Conservation (phyloP, 2,888 invertebrate genomes). For the Andrena haemorrhoa region DNA sequence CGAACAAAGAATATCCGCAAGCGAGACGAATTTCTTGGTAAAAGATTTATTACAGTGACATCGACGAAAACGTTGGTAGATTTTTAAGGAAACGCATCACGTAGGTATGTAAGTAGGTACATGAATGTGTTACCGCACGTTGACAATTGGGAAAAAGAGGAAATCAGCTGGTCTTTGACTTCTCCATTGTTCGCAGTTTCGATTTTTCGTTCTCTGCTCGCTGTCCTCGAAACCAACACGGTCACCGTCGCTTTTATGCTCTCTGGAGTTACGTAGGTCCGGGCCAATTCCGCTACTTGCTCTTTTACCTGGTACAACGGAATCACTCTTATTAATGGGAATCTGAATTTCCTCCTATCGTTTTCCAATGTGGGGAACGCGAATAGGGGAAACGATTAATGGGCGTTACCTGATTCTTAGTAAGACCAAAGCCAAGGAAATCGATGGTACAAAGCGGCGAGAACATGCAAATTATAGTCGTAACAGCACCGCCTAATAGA, state of each 20-base stretch:
- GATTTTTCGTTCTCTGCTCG: constrained; percentile 36
- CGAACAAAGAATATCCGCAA: no score
- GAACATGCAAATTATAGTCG: constrained; percentile 87
- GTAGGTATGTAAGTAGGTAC: neutral
- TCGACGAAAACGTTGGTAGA: neutral
- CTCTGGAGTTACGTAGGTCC: constrained; percentile 87
- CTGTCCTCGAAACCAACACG: constrained; percentile 87
- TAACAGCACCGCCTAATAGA: constrained; percentile 86
- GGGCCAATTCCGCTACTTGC: constrained; percentile 85
- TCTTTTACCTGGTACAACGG: constrained; percentile 63
- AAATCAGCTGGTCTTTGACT: neutral
- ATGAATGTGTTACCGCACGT: neutral
- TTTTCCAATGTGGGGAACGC: neutral
- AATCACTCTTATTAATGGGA: neutral
- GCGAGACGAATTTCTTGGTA: neutral
- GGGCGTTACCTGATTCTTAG: constrained; percentile 63
- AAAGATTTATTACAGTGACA: neutral
- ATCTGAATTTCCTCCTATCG: no score
- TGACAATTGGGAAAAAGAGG: no score
- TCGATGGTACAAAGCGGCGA: constrained; percentile 88
- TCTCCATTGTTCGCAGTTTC: constrained; percentile 17
- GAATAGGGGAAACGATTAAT: neutral
- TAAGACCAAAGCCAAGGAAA: constrained; percentile 84
- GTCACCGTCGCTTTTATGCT: constrained; percentile 87
- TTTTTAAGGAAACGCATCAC: neutral